Evolutionary conservation across 2,888 invertebrate genomes (phyloP).

Genomic region (Ptilodon capucinus): DNA sequence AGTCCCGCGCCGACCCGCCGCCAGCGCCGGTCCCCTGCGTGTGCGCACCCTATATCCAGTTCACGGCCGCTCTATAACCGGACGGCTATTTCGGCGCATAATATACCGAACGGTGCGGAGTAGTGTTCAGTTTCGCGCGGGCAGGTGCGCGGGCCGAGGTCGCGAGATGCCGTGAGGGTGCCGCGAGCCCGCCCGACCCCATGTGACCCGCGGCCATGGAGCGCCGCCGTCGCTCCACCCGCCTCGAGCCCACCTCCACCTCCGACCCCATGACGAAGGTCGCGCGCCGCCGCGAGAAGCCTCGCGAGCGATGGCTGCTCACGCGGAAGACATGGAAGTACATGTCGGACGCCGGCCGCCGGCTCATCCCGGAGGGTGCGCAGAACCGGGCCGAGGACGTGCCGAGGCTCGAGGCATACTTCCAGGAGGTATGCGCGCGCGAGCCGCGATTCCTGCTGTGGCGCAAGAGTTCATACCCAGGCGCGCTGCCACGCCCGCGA

Average conservation of each 20-base stretch:
- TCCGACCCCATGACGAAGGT: conserved; percentile 82
- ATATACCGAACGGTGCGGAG: conserved; percentile 69
- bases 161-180: conserved; percentile 36
- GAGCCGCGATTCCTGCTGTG: conserved; percentile 91
- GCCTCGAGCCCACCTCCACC: conserved; percentile 73
- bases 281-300: conserved; percentile 81
- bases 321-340: conserved; percentile 95
- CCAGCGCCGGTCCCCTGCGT: conserved; percentile 51
- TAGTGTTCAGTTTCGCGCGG: conserved; percentile 71
- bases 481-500: conserved; percentile 84
- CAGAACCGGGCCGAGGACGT: conserved; percentile 89
- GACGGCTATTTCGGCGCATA: conserved; percentile 77
- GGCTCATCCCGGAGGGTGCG: conserved; percentile 91
- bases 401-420: conserved; percentile 91
- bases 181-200: conserved; percentile 38
- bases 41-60: conserved; percentile 73
- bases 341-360: conserved; percentile 95
- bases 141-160: conserved; percentile 71
- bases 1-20: conserved; percentile 47
- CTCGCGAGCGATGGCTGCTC: conserved; percentile 92
- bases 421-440: conserved; percentile 90
- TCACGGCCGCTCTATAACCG: conserved; percentile 79
- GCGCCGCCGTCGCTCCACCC: conserved; percentile 65
- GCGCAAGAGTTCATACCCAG: conserved; percentile 92
- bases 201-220: conserved; percentile 65